A percentile compares a stretch with the other conserved stretches of the same genome.
These are phyloP conservation scores for Siniperca chuatsi DNA, from an alignment of 2,113 vertebrate species.

Conservation along the genomic window DNA sequence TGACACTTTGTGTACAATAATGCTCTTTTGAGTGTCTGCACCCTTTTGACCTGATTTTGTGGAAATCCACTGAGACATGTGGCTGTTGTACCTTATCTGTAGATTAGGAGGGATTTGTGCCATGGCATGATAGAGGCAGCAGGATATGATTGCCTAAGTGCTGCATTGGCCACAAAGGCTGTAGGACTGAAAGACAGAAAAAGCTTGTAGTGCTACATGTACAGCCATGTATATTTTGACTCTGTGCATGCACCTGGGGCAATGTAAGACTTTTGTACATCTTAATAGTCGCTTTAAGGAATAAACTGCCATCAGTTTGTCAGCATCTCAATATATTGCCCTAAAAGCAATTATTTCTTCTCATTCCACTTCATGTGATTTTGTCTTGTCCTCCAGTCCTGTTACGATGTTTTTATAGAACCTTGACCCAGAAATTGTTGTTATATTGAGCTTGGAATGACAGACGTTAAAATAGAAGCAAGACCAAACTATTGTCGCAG, in stretches of 20 bases:
- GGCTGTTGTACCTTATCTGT: conserved; percentile 59
- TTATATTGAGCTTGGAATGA: conserved; percentile 56
- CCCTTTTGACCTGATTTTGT: conserved; percentile 68
- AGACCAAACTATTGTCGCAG: conserved; percentile 60
- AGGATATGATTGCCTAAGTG: conserved; percentile 41
- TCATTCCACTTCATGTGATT: conserved; percentile 28
- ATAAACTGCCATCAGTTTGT: conserved; percentile 33
- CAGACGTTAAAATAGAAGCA: conserved; percentile 62
- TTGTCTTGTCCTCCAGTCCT: conserved; percentile 29
- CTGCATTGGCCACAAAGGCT: conserved; percentile 25
- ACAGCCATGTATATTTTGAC: conserved; percentile 20
- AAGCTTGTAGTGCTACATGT: background rate
- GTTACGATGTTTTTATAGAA: conserved; percentile 34
- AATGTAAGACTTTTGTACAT: conserved; percentile 31
- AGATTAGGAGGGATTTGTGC: conserved; percentile 75
- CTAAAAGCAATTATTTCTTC: conserved; percentile 26
- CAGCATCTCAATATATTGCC: background rate
- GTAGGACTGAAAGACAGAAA: conserved; percentile 18
- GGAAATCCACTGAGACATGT: conserved; percentile 65
- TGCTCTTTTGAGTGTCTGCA: conserved; percentile 44
- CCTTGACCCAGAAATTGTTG: conserved; percentile 39
- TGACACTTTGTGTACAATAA: conserved; percentile 35
- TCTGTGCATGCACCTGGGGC: conserved; percentile 15
- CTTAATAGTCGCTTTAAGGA: conserved; percentile 42
- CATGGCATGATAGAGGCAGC: conserved; percentile 27